Base-by-base conservation (phyloP, 1,140 invertebrate species). In the Potamilus streckersoni region DNA sequence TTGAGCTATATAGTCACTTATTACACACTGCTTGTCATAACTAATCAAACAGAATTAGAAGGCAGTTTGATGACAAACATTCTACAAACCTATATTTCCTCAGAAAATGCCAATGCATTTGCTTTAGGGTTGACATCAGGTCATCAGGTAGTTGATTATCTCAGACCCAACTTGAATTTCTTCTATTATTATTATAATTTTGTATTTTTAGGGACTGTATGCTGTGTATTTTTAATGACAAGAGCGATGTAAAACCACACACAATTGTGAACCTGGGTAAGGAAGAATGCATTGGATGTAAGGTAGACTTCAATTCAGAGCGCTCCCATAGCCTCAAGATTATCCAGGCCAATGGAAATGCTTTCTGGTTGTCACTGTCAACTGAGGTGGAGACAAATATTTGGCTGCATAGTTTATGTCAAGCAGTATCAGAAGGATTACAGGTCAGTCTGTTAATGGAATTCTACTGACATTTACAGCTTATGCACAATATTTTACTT, bases 261-360 rank as follows among this genome's bases (percentile, higher is more conserved):
- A 90, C 92, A 78, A 93, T 93, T 20, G 92, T 95, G 82, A 92
- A 93, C n/a, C 84, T 95, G 17, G 92, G 92, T 72, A 92, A 92
- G 57, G 94, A 93, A 38, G 91, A 94, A 57, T 95, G 94, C 87
- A 92, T 93, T 70, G 95, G 94, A 2, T 95, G 94, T 76, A 90
- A 93, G 62, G 90, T 94, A 76, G 87, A 92, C 60, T 91, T 91
- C 0, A 91, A 92, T 78, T 91, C 89, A 23, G 92, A 93, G 62
- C 90, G 95, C 38, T 95, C 95, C 3, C 94, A 97, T 87, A 95
- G 95, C 68, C 95, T 97, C 86, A 95, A 96, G 87, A 93, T 97
- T 64, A 92, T 95, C 12, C 85, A 95, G 1, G 92, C 93, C 38
- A 91, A 92, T 76, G 91, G 91, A 69, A 90, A 93, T n/a, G 81